phyloP scores from a whole-genome alignment of 2,888 invertebrate genomes.

The Molanna angustata region DNA sequence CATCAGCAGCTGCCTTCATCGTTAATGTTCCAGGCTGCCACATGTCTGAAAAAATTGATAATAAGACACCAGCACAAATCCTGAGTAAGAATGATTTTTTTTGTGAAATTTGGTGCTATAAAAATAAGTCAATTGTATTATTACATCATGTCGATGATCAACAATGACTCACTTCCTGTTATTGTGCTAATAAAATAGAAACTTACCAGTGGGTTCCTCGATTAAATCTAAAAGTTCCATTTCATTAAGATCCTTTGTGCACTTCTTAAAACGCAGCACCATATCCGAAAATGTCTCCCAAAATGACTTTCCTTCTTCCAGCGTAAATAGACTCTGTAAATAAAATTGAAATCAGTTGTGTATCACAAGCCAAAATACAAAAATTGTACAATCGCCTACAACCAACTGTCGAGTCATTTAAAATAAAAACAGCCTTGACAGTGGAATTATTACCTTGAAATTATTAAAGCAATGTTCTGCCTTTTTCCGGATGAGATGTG shows the following conservation, averaged over 20 bases:
- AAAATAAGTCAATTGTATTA: too few species aligned
- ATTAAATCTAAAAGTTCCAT: conserved; percentile 61
- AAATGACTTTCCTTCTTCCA: conserved; percentile 63
- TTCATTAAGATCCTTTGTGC: conserved; percentile 60
- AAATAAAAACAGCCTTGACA: neutral
- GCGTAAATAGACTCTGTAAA: conserved; percentile 59
- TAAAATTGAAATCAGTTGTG: conserved; percentile 1
- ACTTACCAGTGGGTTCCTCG: conserved; percentile 58
- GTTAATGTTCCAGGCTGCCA: conserved; percentile 36
- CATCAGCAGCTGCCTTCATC: conserved; percentile 39
- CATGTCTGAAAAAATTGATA: conserved; percentile 10
- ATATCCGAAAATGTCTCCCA: conserved; percentile 70
- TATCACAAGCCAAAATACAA: neutral
- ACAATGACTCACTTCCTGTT: too few species aligned
- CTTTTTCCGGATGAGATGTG: conserved; percentile 65
- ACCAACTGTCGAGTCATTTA: neutral
- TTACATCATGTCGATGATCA: too few species aligned
- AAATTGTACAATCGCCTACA: neutral
- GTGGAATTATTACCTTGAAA: conserved; percentile 44
- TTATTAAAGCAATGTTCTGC: conserved; percentile 55
- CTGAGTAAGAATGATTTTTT: too few species aligned
- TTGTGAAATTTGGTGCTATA: too few species aligned
- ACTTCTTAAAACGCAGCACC: conserved; percentile 64
- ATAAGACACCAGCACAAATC: too few species aligned
- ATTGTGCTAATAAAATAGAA: too few species aligned